phyloP scores from a whole-genome alignment of 2,113 vertebrate genomes.

The Coturnix japonica region DNA sequence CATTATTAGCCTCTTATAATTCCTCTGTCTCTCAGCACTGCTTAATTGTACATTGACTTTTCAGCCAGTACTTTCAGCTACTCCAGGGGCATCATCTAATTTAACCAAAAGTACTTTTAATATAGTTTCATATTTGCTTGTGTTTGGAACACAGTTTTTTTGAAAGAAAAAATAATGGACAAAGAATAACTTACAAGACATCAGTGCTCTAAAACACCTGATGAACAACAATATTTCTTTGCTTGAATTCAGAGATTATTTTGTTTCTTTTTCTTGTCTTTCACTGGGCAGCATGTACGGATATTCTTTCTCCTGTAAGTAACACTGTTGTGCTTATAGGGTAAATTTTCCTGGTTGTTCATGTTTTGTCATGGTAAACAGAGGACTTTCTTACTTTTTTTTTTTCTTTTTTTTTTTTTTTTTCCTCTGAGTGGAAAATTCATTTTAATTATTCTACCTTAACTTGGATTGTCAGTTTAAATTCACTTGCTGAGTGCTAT shows the following conservation, averaged over 20 bases:
- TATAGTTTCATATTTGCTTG: background rate
- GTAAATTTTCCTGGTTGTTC: background rate
- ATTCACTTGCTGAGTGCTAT: conserved; percentile 18
- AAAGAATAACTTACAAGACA: background rate
- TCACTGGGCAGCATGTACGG: background rate
- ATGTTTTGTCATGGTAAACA: background rate
- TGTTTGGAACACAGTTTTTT: background rate
- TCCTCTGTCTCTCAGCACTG: background rate
- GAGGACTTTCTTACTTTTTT: background rate
- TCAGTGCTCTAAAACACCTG: background rate
- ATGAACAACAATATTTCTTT: background rate
- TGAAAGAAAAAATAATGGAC: background rate
- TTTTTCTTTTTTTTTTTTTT: conserved; percentile 10
- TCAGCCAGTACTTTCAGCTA: background rate
- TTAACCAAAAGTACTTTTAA: background rate
- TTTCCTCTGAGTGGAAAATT: conserved; percentile 20
- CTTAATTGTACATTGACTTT: conserved; percentile 8
- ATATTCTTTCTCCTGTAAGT: background rate
- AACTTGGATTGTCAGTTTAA: conserved; percentile 44
- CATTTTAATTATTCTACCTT: conserved; percentile 55
- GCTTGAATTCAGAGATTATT: background rate
- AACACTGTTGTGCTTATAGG: background rate
- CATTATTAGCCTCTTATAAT: background rate
- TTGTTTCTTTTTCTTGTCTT: background rate
- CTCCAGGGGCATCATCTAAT: background rate